Conservation (phyloP, 1,140 invertebrate genomes). For the Nomia melanderi region DNA sequence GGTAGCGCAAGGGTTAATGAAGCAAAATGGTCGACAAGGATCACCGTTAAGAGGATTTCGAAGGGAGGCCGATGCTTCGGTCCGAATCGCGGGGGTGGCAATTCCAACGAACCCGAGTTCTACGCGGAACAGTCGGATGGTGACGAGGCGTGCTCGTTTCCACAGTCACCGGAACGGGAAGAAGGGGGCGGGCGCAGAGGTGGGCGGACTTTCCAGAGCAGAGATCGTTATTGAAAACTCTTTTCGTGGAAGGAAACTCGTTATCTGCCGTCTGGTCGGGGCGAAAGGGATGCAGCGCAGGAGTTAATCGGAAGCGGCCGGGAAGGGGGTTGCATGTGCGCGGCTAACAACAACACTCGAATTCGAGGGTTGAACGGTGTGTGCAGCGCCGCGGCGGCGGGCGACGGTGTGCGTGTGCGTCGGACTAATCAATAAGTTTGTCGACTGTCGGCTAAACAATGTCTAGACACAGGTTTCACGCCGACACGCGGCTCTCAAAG, state of each 20-base stretch:
- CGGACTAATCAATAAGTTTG: conserved; percentile 59
- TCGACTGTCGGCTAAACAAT: conserved; percentile 55
- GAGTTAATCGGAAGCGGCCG: conserved; percentile 23
- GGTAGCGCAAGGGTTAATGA: too few relatives aligned
- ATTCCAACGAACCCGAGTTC: too few relatives aligned
- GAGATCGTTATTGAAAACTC: conserved; percentile 42
- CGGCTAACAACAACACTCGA: conserved; percentile 16
- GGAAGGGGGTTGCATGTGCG: not conserved
- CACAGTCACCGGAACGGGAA: too few relatives aligned
- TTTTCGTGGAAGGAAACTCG: conserved; percentile 40
- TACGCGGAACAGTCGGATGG: too few relatives aligned
- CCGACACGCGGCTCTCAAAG: conserved; percentile 12
- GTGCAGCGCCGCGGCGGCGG: not conserved
- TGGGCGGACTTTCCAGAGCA: not conserved
- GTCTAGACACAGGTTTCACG: conserved; percentile 25
- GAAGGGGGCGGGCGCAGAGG: not conserved
- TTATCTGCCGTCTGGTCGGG: conserved; percentile 25
- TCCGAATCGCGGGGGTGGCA: too few relatives aligned
- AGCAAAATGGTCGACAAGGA: too few relatives aligned
- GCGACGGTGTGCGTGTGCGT: conserved; percentile 24
- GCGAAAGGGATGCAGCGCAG: not conserved
- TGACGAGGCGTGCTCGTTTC: too few relatives aligned
- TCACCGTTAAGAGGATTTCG: too few relatives aligned
- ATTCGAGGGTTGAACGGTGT: conserved; percentile 17
- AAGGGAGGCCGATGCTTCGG: too few relatives aligned